Evolutionary conservation across 1,140 invertebrate species (phyloP).

Genomic region (Trichoplusia ni): DNA sequence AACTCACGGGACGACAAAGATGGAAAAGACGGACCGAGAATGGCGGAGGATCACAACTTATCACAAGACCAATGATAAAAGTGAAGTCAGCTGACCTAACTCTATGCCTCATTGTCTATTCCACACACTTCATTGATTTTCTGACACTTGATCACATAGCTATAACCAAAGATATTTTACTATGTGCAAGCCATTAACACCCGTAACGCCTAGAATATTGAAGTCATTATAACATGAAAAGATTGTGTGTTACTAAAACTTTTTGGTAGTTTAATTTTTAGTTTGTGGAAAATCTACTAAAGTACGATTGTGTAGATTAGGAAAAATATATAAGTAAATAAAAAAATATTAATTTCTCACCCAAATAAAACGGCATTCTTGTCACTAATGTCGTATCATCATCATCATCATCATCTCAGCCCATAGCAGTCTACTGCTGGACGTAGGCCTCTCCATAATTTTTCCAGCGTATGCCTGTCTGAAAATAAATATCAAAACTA

Average conservation of each 20-base stretch:
- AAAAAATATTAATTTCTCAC: no score
- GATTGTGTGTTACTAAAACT: not conserved
- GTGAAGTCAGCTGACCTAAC: constrained; percentile 78
- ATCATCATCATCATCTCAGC: no score
- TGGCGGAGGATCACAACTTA: constrained; percentile 79
- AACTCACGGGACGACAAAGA: constrained; percentile 77
- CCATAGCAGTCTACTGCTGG: no score
- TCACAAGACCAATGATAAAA: constrained; percentile 82
- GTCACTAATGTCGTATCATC: no score
- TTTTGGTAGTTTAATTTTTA: not conserved
- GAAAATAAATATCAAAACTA: no score
- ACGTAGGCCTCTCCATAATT: no score
- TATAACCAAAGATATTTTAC: not conserved
- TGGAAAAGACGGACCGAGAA: constrained; percentile 79
- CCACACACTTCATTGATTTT: constrained; percentile 64
- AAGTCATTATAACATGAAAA: not conserved
- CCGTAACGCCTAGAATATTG: not conserved
- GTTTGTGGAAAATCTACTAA: not conserved
- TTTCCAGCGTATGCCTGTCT: no score
- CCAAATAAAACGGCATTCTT: not conserved
- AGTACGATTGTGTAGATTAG: no score
- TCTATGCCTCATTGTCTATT: constrained; percentile 69
- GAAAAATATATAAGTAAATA: not conserved
- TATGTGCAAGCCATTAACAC: not conserved
- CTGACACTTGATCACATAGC: not conserved